Percentiles rank a stretch among this genome's conserved stretches.
These are phyloP conservation scores for Chironomus riparius DNA, from an alignment of 2,888 invertebrate genomes.

Conservation along the genomic window DNA sequence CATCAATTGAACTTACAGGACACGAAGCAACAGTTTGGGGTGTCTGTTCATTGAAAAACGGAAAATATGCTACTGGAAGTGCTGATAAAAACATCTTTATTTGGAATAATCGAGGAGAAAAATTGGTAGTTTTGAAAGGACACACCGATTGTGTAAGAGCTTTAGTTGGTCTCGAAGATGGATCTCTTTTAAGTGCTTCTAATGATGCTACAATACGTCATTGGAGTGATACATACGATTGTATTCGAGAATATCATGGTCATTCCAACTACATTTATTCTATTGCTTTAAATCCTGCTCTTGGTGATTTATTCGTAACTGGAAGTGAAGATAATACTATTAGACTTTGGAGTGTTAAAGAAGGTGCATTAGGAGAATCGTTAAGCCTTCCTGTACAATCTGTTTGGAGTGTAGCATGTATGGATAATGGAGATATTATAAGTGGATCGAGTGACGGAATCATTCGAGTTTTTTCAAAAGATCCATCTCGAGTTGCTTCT, in stretches of 20 bases:
- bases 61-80: constrained; percentile 67
- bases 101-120: constrained; percentile 65
- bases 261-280: constrained; percentile 83
- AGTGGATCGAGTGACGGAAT: constrained; percentile 82
- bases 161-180: constrained; percentile 58
- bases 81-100: constrained; percentile 86
- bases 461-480: constrained; percentile 74
- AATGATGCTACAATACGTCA: constrained; percentile 83
- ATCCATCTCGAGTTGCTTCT: constrained; percentile 60
- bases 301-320: constrained; percentile 61
- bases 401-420: constrained; percentile 63
- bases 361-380: constrained; percentile 35
- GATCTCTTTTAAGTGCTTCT: constrained; percentile 77
- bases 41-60: constrained; percentile 48
- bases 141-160: constrained; percentile 90
- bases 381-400: constrained; percentile 66
- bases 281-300: constrained; percentile 45
- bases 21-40: constrained; percentile 86
- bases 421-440: constrained; percentile 83
- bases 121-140: constrained; percentile 58
- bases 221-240: constrained; percentile 76
- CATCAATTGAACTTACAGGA: constrained; percentile 53
- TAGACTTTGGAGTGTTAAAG: constrained; percentile 58
- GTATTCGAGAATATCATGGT: constrained; percentile 65
- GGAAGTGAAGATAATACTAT: constrained; percentile 84